Base-by-base conservation (phyloP, 2,888 invertebrate genomes). In the Acleris literana region DNA sequence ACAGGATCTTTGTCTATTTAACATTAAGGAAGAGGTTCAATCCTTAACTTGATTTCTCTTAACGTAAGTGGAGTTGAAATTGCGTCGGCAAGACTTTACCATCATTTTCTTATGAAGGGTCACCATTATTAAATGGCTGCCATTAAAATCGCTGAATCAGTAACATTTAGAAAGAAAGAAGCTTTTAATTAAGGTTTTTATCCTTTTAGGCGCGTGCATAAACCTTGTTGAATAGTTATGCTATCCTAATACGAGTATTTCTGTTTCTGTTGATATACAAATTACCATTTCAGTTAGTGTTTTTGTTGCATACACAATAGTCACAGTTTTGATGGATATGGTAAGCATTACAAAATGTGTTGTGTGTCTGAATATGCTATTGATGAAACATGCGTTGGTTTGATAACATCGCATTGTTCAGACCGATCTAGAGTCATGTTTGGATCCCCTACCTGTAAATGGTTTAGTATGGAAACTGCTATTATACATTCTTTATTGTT, bases 401-500 rank as follows among this genome's bases (percentile, higher is more conserved):
- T 63, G 51, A 59, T 55, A 64, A 60, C 54, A 64, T 9, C 16
- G 43, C 29, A 60, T 64, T 64, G 64, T 64, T 64, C 48, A 11
- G 16, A n/a, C 51, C 18, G 46, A 39, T 52, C 54, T 46, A 56
- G 64, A 64, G 46, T 33, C 17, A 54, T 64, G 54, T 64, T 60
- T 59, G 60, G 64, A 64, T 64, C 39, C 53, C 48, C 22, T 55
- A 7, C 18, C 49, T 55, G 59, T 49, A 20, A 49, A 64, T 55
- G 43, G 43, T 20, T 55, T 39, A 59, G 63, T 48, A 11, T 48
- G 49, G 20, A n/a, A 48, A 48, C 17, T 22, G 29, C 18, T 48
- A 7, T 16, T 25, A 7, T 49, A 59, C 29, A 39, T 59, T 59
- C 18, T 49, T 49, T 16, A 29, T 59, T 18, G 20, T 7, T 39